These are phyloP conservation scores for Oreamnos americanus DNA, from an alignment of 2,113 vertebrate genomes.

Conservation along the genomic window DNA sequence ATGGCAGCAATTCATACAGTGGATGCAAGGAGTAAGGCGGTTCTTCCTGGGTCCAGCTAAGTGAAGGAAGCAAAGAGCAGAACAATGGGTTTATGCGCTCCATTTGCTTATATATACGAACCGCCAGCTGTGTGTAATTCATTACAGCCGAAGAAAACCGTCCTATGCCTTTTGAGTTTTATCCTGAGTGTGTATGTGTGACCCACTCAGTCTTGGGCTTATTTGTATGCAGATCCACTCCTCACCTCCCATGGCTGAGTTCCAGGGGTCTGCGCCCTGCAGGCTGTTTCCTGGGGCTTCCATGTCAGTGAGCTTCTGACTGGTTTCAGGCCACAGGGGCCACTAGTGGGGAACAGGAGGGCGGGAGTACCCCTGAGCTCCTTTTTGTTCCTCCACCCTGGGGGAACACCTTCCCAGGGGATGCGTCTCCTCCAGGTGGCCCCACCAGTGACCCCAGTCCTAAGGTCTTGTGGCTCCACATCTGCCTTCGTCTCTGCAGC, in stretches of 20 bases:
- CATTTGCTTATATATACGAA: background rate
- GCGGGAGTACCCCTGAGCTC: rapidly evolving
- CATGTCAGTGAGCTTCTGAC: background rate
- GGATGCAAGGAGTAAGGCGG: background rate
- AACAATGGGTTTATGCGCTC: rapidly evolving
- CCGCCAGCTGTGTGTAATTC: no score
- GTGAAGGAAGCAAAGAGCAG: background rate
- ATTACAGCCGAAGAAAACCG: rapidly evolving
- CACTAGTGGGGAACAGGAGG: background rate
- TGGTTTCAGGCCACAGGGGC: background rate
- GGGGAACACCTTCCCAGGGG: rapidly evolving
- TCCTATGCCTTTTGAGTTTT: background rate
- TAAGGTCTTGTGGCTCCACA: background rate
- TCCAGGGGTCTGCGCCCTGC: background rate
- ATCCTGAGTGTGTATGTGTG: background rate
- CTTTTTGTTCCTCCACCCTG: background rate
- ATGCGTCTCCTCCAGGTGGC: rapidly evolving
- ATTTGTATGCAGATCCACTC: background rate
- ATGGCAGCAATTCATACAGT: background rate
- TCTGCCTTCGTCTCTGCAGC: background rate
- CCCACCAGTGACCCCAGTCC: background rate
- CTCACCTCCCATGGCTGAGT: background rate
- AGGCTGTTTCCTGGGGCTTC: background rate
- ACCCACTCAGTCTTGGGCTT: rapidly evolving
- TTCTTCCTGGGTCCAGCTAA: rapidly evolving